A percentile compares a stretch with the other conserved stretches of the same genome.
Conservation (phyloP, 2,888 invertebrate genomes). For the Agelastica alni region DNA sequence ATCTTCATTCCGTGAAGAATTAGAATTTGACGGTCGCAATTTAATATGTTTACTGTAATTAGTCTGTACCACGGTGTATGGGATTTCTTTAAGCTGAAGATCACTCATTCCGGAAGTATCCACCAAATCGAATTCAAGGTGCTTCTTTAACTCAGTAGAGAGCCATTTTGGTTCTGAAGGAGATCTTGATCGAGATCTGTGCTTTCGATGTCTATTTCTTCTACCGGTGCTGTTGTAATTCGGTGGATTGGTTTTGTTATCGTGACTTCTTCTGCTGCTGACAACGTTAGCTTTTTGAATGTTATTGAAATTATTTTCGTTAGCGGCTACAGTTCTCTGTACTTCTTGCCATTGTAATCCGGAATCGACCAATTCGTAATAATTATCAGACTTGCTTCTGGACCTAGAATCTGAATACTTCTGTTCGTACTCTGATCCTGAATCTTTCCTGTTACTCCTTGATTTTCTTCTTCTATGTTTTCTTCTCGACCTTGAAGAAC, state of each 20-base stretch:
- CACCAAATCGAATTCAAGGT: slow-evolving; percentile 84
- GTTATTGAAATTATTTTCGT: slow-evolving; percentile 54
- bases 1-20: slow-evolving; percentile 35
- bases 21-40: slow-evolving; percentile 50
- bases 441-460: slow-evolving; percentile 73
- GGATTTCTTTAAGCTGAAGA: slow-evolving; percentile 83
- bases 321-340: slow-evolving; percentile 63
- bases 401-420: slow-evolving; percentile 51
- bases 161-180: slow-evolving; percentile 75
- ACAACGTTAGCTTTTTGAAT: slow-evolving; percentile 74
- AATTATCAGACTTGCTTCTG: slow-evolving; percentile 41
- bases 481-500: slow-evolving; percentile 79
- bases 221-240: slow-evolving; percentile 30
- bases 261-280: slow-evolving; percentile 59
- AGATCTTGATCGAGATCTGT: slow-evolving; percentile 62
- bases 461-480: slow-evolving; percentile 77
- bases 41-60: slow-evolving; percentile 65
- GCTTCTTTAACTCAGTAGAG: slow-evolving; percentile 78
- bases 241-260: slow-evolving; percentile 27
- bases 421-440: slow-evolving; percentile 73
- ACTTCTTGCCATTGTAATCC: slow-evolving; percentile 90
- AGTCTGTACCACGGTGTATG: slow-evolving; percentile 85
- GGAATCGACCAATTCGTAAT: slow-evolving; percentile 80
- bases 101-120: slow-evolving; percentile 90
- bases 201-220: slow-evolving; percentile 44